A percentile compares a stretch with the other conserved stretches of the same genome.
These are phyloP conservation scores for Enteromius afrohamiltoni DNA, from an alignment of 2,797 vertebrate species.

Conservation along the genomic window DNA sequence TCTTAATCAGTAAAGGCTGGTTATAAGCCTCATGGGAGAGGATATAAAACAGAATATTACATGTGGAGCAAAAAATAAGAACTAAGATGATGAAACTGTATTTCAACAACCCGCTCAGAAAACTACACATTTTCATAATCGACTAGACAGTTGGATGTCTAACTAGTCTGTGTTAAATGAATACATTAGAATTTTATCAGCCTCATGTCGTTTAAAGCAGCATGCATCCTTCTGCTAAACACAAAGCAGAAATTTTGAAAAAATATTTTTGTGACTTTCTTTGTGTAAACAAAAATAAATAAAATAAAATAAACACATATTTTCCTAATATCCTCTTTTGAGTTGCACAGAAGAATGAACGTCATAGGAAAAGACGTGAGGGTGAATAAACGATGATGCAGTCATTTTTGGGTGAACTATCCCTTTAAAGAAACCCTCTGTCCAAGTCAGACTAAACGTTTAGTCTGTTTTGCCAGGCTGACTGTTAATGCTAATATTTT, in stretches of 20 bases:
- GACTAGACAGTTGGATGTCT: not conserved
- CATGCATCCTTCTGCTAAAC: not conserved
- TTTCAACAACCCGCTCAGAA: conserved; percentile 3
- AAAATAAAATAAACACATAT: not conserved
- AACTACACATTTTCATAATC: not conserved
- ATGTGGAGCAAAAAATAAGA: conserved; percentile 11
- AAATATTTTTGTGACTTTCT: not conserved
- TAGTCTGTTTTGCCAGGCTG: not conserved
- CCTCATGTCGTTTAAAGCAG: not conserved
- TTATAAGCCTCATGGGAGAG: conserved; percentile 1
- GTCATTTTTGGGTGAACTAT: not conserved
- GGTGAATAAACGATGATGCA: not conserved
- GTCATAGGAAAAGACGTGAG: not conserved
- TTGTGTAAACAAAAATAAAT: not conserved
- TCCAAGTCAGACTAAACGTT: not conserved
- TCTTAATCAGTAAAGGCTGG: not conserved
- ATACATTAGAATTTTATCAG: not conserved
- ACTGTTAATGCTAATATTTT: not conserved
- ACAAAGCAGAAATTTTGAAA: not conserved
- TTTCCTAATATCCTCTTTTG: not conserved
- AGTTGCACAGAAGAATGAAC: not conserved
- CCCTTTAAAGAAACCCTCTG: not conserved
- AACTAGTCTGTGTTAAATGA: not conserved
- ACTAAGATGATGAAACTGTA: not conserved
- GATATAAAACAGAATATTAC: not conserved